Evolutionary conservation across 2,113 vertebrate species (phyloP), one percentile per base, ranked within the genome.

Genomic region (Paraplagusia blochii): DNA sequence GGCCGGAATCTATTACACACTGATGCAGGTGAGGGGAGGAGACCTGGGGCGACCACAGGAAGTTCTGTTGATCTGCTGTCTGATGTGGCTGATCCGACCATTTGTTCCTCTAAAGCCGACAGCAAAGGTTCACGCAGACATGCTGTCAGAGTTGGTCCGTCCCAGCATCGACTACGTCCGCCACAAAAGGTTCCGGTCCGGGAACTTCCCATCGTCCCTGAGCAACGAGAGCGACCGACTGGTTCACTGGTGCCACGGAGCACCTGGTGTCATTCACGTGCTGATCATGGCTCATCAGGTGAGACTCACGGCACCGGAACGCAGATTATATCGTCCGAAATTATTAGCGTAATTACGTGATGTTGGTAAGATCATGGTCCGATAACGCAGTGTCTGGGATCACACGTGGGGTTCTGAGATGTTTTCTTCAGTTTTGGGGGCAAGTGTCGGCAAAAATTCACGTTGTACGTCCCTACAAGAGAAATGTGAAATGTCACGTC

Each of bases 181-280:
- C 19, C 96, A 98, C 86, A 98, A 97, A 86, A 94, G 81, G 77
- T 98, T 99, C 69, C 85, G 96, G 14, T 98, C 97, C 0, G 96
- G 97, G 44, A 99, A 98, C 78, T 99, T 95, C 58, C 97, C 97
- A 0, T 99, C 97, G 0, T 99, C 97, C 0, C 84, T 99, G 58
- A 98, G 95, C 86, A 99, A 99, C 3, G 97, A 99, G 82, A 94
- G 93, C 0, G 97, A 99, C 77, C 89, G 95, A 0, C 84, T 99
- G 79, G 95, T 99, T 3, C 97, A 99, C 68, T 99, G 97, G 97
- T 99, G 97, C 65, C 97, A 99, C 0, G 96, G 97, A 1, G 93
- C 96, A 0, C 92, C 96, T 0, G 97, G 97, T 0, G 93, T 96
- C 55, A 80, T 96, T 72, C 95, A 98, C 49, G 84, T 93, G 93